phyloP scores from a whole-genome alignment of 2,113 vertebrate species.

The Cepphus grylle region DNA sequence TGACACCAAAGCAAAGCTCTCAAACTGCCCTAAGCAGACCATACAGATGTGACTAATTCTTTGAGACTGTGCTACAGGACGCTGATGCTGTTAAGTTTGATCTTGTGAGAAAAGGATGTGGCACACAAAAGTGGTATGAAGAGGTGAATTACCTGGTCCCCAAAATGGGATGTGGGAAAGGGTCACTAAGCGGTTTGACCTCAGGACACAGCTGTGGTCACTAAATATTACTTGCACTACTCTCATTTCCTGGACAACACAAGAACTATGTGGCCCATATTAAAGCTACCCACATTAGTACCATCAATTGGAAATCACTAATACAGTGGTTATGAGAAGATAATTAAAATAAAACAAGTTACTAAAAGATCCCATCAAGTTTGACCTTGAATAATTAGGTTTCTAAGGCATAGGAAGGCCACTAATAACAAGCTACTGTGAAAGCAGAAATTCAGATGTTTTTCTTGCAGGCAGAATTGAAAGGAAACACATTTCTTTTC shows the following conservation, averaged over 20 bases:
- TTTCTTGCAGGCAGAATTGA: slow-evolving; percentile 20
- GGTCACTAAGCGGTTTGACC: neutral
- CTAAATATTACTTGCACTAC: neutral
- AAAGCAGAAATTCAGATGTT: neutral
- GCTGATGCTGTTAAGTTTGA: neutral
- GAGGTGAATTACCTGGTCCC: neutral
- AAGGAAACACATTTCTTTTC: slow-evolving; percentile 5
- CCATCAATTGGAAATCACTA: neutral
- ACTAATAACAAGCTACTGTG: neutral
- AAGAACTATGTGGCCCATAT: neutral
- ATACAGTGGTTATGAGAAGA: neutral
- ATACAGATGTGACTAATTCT: neutral
- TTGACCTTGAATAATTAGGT: slow-evolving; percentile 4
- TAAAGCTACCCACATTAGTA: neutral
- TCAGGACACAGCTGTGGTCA: neutral
- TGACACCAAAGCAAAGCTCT: neutral
- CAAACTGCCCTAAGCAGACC: neutral
- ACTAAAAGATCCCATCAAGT: neutral
- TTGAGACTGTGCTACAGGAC: neutral
- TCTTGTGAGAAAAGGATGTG: neutral
- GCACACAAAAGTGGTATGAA: fast-evolving
- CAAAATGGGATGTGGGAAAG: neutral
- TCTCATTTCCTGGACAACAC: neutral
- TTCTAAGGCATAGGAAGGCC: neutral
- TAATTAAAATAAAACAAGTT: slow-evolving; percentile 16